A percentile compares a stretch with the other conserved stretches of the same genome.
Conservation (phyloP, 1,140 invertebrate species). For the Centruroides vittatus region DNA sequence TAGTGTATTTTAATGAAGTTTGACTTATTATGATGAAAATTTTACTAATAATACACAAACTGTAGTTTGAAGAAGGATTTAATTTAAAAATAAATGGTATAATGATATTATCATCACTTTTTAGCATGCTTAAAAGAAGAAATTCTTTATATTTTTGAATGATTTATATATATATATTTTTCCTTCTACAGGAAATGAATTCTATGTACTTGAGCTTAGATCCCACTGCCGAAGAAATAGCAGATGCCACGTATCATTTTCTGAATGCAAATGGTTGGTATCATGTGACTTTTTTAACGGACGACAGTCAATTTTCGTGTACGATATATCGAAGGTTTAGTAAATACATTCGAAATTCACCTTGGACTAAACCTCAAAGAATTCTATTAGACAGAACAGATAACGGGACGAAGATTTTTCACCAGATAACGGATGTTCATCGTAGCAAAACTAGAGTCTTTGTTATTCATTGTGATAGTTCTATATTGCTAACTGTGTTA, state of each 20-base stretch:
- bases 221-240: conserved; percentile 5
- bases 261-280: conserved; percentile 6
- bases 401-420: not conserved
- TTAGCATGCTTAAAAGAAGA: no score
- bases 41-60: no score
- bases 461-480: not conserved
- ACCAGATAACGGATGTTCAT: not conserved
- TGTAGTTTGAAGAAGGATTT: no score
- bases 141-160: no score
- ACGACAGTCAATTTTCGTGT: not conserved
- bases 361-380: not conserved
- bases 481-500: not conserved
- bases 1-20: no score
- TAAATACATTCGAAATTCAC: not conserved
- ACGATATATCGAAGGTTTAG: not conserved
- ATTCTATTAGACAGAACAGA: not conserved
- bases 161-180: no score
- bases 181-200: not conserved
- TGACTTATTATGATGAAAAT: no score
- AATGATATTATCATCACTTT: no score
- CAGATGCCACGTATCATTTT: conserved; percentile 2
- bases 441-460: conserved; percentile 5
- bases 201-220: conserved; percentile 8
- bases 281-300: not conserved
- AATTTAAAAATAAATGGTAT: no score